A percentile compares a stretch with the other conserved stretches of the same genome.
Conservation (phyloP, 2,888 invertebrate species). For the Nowickia ferox region DNA sequence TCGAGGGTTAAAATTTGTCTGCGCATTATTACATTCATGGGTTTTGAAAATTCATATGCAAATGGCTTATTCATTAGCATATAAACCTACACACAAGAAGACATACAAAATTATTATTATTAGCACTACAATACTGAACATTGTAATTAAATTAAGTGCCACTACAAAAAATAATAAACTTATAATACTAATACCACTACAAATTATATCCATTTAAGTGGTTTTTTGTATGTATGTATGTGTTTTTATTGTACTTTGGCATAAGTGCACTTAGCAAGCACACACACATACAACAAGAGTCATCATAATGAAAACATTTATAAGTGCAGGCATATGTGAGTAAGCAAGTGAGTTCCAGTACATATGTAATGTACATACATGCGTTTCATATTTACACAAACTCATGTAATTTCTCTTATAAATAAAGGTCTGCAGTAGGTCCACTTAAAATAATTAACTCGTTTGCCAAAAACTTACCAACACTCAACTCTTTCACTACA, state of each 20-base stretch:
- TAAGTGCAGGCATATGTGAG: neutral
- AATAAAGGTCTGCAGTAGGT: slow-evolving; percentile 35
- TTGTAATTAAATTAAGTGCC: slow-evolving; percentile 65
- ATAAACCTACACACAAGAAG: neutral
- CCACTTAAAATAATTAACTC: slow-evolving; percentile 70
- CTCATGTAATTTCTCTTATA: neutral
- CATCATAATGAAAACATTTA: slow-evolving; percentile 12
- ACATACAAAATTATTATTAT: neutral
- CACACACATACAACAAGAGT: neutral
- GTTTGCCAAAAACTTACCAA: slow-evolving; percentile 68
- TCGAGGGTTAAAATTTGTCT: too few relatives aligned
- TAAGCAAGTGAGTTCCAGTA: neutral
- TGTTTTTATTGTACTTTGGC: neutral
- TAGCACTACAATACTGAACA: slow-evolving; percentile 47
- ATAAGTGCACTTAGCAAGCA: neutral
- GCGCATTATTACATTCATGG: too few relatives aligned
- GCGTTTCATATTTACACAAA: neutral
- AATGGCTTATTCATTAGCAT: neutral
- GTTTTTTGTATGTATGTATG: neutral
- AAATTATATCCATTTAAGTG: slow-evolving; percentile 30
- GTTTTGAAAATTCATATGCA: too few relatives aligned
- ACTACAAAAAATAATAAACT: slow-evolving; percentile 46
- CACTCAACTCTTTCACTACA: slow-evolving; percentile 49
- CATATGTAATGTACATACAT: neutral
- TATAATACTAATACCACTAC: slow-evolving; percentile 37